These are phyloP conservation scores for Lophius piscatorius DNA, from an alignment of 2,113 vertebrate genomes.

Conservation along the genomic window DNA sequence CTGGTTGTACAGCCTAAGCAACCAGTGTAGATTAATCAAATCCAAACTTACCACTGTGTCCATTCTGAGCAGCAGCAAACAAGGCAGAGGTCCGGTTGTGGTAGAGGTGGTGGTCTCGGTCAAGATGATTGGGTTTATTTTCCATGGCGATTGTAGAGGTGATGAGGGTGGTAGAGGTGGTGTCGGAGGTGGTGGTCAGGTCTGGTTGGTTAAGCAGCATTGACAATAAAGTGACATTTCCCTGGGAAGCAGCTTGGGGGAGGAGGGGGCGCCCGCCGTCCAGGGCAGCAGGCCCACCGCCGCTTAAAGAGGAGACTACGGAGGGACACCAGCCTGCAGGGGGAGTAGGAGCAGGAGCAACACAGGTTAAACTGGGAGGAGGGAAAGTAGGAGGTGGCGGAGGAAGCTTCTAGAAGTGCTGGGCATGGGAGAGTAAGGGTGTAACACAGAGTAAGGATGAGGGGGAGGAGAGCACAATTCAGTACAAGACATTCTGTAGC, in stretches of 20 bases:
- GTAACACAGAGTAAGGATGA: not conserved
- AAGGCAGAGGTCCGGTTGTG: conserved; percentile 95
- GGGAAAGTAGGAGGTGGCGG: conserved; percentile 29
- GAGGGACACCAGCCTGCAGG: conserved; percentile 97
- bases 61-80: conserved; percentile 98
- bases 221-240: conserved; percentile 99
- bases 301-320: conserved; percentile 92
- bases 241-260: conserved; percentile 99
- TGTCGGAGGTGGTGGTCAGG: conserved; percentile 64
- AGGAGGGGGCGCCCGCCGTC: conserved; percentile 97
- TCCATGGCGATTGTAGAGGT: conserved; percentile 69
- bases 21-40: not conserved
- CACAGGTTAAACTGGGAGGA: conserved; percentile 64
- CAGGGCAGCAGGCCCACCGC: conserved; percentile 98
- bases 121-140: conserved; percentile 31
- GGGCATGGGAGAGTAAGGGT: conserved; percentile 7
- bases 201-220: conserved; percentile 99
- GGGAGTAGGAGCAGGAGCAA: conserved; percentile 51
- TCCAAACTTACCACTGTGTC: conserved; percentile 88
- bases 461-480: conserved; percentile 38
- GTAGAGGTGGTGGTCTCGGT: conserved; percentile 54
- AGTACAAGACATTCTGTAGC: conserved; percentile 5
- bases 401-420: conserved; percentile 62
- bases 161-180: conserved; percentile 75
- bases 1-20: no score